Conservation (phyloP, 2,797 vertebrate species). For the Falco cherrug region DNA sequence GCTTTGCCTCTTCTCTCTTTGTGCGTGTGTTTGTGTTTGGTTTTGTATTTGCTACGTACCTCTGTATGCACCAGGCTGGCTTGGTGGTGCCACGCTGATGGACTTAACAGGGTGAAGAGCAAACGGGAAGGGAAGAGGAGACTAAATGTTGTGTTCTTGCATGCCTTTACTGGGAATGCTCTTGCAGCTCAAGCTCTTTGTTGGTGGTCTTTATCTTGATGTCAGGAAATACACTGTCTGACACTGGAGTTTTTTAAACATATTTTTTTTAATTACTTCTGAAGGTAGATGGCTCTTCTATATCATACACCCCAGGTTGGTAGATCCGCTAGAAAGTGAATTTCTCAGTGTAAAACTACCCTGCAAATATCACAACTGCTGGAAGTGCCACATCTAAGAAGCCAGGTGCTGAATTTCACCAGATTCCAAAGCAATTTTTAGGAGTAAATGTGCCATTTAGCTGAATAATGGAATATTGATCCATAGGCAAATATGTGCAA, state of each 20-base stretch:
- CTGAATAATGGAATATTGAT: not conserved
- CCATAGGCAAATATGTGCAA: not conserved
- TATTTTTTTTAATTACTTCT: not conserved
- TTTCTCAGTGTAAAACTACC: not conserved
- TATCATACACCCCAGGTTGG: not conserved
- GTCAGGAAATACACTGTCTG: not conserved
- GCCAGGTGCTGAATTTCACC: not conserved
- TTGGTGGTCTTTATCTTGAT: not conserved
- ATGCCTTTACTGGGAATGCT: conserved; percentile 53
- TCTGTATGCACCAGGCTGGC: conserved; percentile 49
- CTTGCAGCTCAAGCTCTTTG: conserved; percentile 16
- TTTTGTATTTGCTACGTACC: not conserved
- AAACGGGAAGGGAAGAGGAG: conserved; percentile 28
- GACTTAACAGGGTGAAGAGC: conserved; percentile 37
- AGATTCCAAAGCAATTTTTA: not conserved
- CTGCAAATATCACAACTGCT: not conserved
- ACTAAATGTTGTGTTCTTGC: conserved; percentile 18
- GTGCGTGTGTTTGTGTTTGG: not conserved
- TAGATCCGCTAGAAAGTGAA: not conserved
- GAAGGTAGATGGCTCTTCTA: not conserved
- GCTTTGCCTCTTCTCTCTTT: conserved; percentile 30
- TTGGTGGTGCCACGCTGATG: conserved; percentile 47
- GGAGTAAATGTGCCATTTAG: not conserved
- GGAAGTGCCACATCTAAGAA: not conserved
- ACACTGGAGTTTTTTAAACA: not conserved